These are phyloP conservation scores for Takifugu ocellatus DNA, from an alignment of 2,797 vertebrate species.

Conservation along the genomic window DNA sequence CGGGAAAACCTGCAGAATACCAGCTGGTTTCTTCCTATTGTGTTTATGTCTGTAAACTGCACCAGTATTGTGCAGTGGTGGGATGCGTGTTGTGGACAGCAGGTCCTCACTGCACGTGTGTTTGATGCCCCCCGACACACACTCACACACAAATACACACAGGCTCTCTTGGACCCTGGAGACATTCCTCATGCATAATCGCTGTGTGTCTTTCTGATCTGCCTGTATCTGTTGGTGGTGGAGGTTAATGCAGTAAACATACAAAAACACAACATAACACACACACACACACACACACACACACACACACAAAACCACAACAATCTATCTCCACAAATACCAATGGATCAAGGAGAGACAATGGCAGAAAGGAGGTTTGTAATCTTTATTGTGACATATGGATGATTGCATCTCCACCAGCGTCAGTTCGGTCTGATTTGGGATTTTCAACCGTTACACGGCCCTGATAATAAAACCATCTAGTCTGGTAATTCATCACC, in stretches of 20 bases:
- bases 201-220: conserved; percentile 66
- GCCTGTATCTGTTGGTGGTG: conserved; percentile 45
- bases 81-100: conserved; percentile 58
- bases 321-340: conserved; percentile 20
- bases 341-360: conserved; percentile 14
- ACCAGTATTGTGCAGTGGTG: conserved; percentile 34
- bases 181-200: conserved; percentile 73
- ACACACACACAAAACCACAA: conserved; percentile 37
- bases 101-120: conserved; percentile 43
- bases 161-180: conserved; percentile 49
- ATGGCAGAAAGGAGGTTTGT: conserved; percentile 26
- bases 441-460: conserved; percentile 33
- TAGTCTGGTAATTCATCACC: conserved; percentile 55
- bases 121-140: conserved; percentile 58
- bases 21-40: conserved; percentile 21
- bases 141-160: background rate
- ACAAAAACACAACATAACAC: conserved; percentile 15
- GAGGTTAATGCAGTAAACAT: conserved; percentile 49
- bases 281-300: conserved; percentile 18
- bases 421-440: conserved; percentile 22
- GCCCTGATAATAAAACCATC: conserved; percentile 37
- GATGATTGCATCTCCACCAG: no score
- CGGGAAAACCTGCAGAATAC: conserved; percentile 1
- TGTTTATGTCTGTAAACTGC: conserved; percentile 63
- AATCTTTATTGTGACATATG: conserved; percentile 40